These are phyloP conservation scores for Lasiurus cinereus DNA, from an alignment of 2,113 vertebrate species.

Conservation along the genomic window DNA sequence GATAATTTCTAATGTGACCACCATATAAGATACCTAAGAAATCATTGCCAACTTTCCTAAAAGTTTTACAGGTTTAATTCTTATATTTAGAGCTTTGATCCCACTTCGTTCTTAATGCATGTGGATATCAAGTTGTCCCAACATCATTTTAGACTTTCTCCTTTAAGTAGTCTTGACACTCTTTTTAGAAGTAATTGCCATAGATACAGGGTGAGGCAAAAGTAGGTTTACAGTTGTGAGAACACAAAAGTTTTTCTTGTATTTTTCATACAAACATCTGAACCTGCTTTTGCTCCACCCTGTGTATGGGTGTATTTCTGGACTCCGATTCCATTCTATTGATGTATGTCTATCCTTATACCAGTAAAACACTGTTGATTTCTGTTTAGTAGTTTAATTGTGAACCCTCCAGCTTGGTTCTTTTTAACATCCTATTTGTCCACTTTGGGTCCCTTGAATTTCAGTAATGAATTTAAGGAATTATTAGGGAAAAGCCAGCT, in stretches of 20 bases:
- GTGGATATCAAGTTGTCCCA: neutral
- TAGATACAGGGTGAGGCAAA: neutral
- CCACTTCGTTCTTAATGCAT: neutral
- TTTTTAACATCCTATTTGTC: neutral
- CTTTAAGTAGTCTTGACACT: neutral
- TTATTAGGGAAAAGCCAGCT: neutral
- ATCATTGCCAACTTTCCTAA: neutral
- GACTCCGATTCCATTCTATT: neutral
- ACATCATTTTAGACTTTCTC: neutral
- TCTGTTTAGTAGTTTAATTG: neutral
- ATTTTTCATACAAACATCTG: neutral
- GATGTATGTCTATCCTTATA: neutral
- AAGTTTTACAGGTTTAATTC: neutral
- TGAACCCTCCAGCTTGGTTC: neutral
- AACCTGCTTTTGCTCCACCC: neutral
- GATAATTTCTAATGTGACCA: too few relatives aligned
- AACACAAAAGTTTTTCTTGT: neutral
- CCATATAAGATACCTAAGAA: neutral
- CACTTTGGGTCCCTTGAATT: neutral
- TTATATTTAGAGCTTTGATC: neutral
- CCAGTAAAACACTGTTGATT: neutral
- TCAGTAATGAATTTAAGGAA: neutral
- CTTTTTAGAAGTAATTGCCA: neutral
- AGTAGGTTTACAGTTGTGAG: neutral
- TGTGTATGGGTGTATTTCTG: neutral